Base-by-base conservation (phyloP, 1,140 invertebrate genomes). In the Aethina tumida region DNA sequence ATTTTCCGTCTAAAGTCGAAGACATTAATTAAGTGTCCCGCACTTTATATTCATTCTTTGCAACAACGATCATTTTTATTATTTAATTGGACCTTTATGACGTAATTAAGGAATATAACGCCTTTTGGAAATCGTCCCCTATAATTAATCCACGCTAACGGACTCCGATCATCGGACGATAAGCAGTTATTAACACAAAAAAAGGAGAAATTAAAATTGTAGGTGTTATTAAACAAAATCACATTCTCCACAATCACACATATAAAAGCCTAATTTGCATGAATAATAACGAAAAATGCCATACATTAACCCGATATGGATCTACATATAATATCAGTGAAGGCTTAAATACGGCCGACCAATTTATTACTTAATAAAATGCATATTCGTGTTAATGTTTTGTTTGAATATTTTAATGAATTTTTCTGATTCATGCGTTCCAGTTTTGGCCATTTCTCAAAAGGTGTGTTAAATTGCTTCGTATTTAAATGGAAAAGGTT, bases 231-330 rank as follows among this genome's bases (percentile, higher is more conserved):
- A 52, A 52, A 52, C 43, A 52, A 52, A 52, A 50, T 43, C 41
- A 49, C 41, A 45, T 39, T 35, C 38, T 42, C 35, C 38, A 44
- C 50, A 52, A 45, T 50, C 45, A 43, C 34, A 50, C 45, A 49
- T 53, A 53, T 53, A 53, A 53, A 53, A 48, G 41, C 37, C 36
- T 43, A 45, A 53, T 53, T 53, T 53, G 44, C 48, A 53, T 53
- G 51, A 35, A 50, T 53, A 53, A 53, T 53, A 50, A 48, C 39
- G 30, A 50, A 50, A 53, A 53, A 50, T 49, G 41, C 43, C 31
- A 50, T 41, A 45, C 43, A 53, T 53, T 53, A 53, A 22, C 37
- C 21, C 45, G 51, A 53, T 53, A 53, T 32, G 16, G 36, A 53
- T 53, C 51, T 50, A 53, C 49, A 52, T 43, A 32, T 19, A 37